These are phyloP conservation scores for Phaedon cochleariae DNA, from an alignment of 2,888 invertebrate species.

Conservation along the genomic window DNA sequence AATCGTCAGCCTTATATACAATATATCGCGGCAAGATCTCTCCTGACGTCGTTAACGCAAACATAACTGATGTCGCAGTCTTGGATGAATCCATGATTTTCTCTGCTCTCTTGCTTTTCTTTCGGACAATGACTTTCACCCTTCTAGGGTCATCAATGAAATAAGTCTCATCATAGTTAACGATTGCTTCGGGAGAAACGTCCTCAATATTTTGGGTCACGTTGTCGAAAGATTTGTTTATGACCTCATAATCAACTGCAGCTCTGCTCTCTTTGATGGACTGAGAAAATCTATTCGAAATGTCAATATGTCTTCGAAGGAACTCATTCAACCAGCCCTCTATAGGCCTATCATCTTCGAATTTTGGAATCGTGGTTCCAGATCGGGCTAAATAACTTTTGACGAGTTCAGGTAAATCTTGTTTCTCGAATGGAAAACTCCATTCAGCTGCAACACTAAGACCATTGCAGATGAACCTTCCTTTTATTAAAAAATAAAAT, in stretches of 20 bases:
- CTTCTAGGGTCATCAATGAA: slow-evolving; percentile 25
- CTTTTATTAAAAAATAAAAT: background rate
- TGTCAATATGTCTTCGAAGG: slow-evolving; percentile 10
- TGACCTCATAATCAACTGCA: slow-evolving; percentile 14
- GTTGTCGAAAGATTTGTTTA: slow-evolving; percentile 22
- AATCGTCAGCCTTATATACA: slow-evolving; percentile 7
- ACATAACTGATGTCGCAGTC: no score
- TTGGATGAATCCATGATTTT: no score
- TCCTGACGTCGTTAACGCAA: slow-evolving; percentile 8
- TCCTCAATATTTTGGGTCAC: slow-evolving; percentile 12
- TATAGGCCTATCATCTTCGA: slow-evolving; percentile 17
- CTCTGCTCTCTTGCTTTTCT: slow-evolving; percentile 21
- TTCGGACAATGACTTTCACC: slow-evolving; percentile 21
- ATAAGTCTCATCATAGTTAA: slow-evolving; percentile 32
- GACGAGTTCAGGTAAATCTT: slow-evolving; percentile 20
- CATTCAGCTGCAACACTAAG: slow-evolving; percentile 19
- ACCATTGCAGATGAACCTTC: background rate
- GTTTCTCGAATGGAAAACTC: slow-evolving; percentile 28
- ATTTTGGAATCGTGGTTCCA: slow-evolving; percentile 19
- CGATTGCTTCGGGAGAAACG: slow-evolving; percentile 17
- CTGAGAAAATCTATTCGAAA: slow-evolving; percentile 23
- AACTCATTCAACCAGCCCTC: slow-evolving; percentile 22
- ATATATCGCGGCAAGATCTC: background rate
- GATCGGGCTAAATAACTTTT: slow-evolving; percentile 21
- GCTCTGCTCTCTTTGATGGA: slow-evolving; percentile 21